Evolutionary conservation across 2,797 vertebrate genomes (phyloP).

Genomic region (Valencia hispanica): DNA sequence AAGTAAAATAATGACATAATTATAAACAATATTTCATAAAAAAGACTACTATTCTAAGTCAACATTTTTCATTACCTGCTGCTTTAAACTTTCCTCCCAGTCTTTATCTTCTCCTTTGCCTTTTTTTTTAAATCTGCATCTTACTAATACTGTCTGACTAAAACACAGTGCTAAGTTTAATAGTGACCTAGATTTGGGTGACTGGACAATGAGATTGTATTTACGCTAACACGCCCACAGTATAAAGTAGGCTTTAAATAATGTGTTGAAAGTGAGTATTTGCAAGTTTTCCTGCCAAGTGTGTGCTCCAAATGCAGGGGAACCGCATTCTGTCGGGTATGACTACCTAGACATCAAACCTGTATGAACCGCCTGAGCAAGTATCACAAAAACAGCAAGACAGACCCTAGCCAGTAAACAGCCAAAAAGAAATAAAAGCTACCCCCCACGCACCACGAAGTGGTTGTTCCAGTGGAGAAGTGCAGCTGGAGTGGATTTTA

Average conservation of each 20-base stretch:
- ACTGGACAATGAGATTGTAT: background rate
- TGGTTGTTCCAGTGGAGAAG: background rate
- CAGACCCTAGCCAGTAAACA: background rate
- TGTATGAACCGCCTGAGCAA: too few species aligned
- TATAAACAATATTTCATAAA: background rate
- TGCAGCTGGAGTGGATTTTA: background rate
- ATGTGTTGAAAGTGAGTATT: too few species aligned
- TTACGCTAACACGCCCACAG: background rate
- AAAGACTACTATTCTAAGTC: background rate
- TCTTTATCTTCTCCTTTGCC: background rate
- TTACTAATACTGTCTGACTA: background rate
- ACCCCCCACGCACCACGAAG: background rate
- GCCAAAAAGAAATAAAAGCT: background rate
- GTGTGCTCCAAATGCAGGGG: too few species aligned
- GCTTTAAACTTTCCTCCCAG: background rate
- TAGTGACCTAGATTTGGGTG: background rate
- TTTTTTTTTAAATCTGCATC: background rate
- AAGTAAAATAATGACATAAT: too few species aligned
- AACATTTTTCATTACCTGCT: background rate
- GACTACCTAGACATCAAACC: too few species aligned
- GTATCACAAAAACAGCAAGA: background rate
- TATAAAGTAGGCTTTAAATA: background rate
- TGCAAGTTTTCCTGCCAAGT: too few species aligned
- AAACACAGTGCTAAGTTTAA: background rate
- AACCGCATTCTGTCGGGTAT: background rate